A percentile compares a stretch with the other conserved stretches of the same genome.
Conservation (phyloP, 2,113 vertebrate species). For the Tragelaphus scriptus region DNA sequence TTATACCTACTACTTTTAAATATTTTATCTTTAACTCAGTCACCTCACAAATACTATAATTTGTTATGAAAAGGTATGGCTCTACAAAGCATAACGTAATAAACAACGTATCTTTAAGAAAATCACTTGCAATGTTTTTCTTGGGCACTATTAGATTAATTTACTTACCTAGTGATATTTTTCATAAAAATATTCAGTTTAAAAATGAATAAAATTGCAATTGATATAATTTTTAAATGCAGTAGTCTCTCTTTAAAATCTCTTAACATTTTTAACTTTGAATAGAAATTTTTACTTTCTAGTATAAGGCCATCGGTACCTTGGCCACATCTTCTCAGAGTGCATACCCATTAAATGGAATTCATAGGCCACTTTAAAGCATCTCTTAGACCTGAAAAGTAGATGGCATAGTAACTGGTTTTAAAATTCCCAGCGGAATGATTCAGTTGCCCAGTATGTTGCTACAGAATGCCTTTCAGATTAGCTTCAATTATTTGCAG, state of each 20-base stretch:
- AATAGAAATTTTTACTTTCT: neutral
- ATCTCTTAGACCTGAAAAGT: neutral
- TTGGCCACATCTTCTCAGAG: neutral
- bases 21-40: slow-evolving; percentile 10
- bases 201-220: neutral
- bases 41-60: neutral
- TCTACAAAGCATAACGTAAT: neutral
- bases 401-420: neutral
- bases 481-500: neutral
- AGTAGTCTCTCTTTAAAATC: neutral
- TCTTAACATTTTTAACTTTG: neutral
- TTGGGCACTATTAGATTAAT: neutral
- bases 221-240: neutral
- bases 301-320: neutral
- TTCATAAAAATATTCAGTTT: neutral
- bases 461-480: neutral
- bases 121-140: neutral
- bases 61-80: neutral
- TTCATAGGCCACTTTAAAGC: neutral
- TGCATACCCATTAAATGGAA: neutral
- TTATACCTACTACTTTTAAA: neutral
- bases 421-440: neutral
- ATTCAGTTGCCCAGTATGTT: neutral
- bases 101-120: neutral
- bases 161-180: neutral